phyloP scores from a whole-genome alignment of 2,888 invertebrate genomes.

The Aleiodes leptofemur region DNA sequence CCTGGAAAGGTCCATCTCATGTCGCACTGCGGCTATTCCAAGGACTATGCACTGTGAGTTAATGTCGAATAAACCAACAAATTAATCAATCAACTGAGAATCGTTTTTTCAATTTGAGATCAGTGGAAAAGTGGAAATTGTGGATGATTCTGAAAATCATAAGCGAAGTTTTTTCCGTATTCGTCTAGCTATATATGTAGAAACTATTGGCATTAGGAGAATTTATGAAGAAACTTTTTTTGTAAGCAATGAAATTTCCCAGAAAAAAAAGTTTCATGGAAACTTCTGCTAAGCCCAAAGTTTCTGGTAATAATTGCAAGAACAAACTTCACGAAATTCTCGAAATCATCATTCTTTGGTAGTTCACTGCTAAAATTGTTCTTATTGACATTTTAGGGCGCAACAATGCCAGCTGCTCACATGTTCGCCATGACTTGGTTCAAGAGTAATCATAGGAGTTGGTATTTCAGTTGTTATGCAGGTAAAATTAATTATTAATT shows the following conservation, averaged over 20 bases:
- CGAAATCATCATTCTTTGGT: not conserved
- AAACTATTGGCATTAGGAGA: no score
- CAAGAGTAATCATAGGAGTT: slow-evolving; percentile 77
- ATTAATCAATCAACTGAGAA: not conserved
- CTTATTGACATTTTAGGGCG: slow-evolving; percentile 73
- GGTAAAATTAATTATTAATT: slow-evolving; percentile 67
- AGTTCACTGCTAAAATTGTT: slow-evolving; percentile 35
- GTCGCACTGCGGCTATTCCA: slow-evolving; percentile 78
- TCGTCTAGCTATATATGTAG: no score
- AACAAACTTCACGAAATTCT: no score
- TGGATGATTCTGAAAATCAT: no score
- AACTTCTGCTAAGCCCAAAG: no score
- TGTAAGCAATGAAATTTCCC: no score
- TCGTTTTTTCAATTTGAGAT: not conserved
- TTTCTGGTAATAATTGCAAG: no score
- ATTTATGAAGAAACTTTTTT: no score
- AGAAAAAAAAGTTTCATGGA: no score
- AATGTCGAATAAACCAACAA: slow-evolving; percentile 14
- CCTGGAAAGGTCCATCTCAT: slow-evolving; percentile 79
- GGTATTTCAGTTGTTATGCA: slow-evolving; percentile 78
- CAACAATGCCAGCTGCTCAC: slow-evolving; percentile 79
- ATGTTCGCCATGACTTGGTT: slow-evolving; percentile 80
- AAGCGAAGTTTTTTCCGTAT: no score
- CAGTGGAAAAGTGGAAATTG: no score
- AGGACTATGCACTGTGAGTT: slow-evolving; percentile 77